Conservation (phyloP, 1,140 invertebrate genomes). For the Nasonia vitripennis region DNA sequence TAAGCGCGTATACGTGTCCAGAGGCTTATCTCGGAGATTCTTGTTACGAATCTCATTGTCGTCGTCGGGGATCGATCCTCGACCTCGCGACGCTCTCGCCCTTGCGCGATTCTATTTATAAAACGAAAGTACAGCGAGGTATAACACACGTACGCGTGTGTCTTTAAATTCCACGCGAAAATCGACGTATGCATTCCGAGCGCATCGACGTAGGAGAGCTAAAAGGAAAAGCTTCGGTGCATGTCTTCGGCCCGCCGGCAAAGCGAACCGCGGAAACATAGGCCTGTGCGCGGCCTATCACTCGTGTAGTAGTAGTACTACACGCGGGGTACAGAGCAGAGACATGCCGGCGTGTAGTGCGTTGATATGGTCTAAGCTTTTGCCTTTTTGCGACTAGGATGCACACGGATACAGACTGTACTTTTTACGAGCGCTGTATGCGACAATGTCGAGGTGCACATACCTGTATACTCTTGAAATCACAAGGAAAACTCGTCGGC, state of each 20-base stretch:
- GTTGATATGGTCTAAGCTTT: not conserved
- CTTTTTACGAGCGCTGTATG: not conserved
- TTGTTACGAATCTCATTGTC: constrained; percentile 10
- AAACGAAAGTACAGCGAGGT: too few species aligned
- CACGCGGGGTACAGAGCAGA: not conserved
- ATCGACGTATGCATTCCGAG: too few species aligned
- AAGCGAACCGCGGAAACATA: not conserved
- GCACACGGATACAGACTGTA: not conserved
- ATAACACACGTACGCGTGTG: too few species aligned
- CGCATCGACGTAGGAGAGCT: too few species aligned
- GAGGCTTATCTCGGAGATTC: not conserved
- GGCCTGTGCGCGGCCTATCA: not conserved
- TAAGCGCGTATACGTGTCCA: not conserved
- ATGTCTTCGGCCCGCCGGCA: not conserved
- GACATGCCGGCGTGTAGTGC: not conserved
- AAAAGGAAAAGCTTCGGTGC: too few species aligned
- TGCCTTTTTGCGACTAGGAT: not conserved
- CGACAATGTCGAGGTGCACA: not conserved
- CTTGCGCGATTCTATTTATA: too few species aligned
- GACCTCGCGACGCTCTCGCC: too few species aligned
- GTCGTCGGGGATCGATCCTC: too few species aligned
- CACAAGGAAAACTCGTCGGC: not conserved
- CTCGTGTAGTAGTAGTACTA: not conserved
- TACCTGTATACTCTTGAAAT: not conserved
- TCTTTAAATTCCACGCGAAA: too few species aligned